Evolutionary conservation across 2,888 invertebrate species (phyloP).

Genomic region (Drosophila lutescens): DNA sequence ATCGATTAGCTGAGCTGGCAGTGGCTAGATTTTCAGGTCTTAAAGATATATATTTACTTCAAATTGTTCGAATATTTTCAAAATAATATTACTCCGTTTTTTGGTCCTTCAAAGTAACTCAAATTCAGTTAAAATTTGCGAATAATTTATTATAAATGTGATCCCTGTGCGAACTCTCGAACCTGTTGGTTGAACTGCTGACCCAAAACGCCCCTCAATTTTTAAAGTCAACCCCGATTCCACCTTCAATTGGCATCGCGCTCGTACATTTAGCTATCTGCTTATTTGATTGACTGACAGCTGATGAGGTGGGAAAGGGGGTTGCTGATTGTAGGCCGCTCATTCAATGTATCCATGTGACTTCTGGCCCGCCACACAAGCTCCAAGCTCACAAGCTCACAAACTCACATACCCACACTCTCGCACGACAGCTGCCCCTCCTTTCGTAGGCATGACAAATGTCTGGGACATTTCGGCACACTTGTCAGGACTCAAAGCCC

Average conservation of each 20-base stretch:
- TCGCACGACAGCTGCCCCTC: constrained; percentile 17
- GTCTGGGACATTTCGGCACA: constrained; percentile 62
- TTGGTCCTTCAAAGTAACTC: too few relatives aligned
- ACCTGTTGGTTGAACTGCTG: constrained; percentile 22
- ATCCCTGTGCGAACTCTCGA: background rate
- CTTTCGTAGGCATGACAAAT: constrained; percentile 61
- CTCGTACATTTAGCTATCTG: constrained; percentile 30
- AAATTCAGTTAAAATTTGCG: background rate
- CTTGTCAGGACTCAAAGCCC: constrained; percentile 47
- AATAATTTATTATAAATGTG: too few relatives aligned
- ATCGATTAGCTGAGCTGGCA: constrained; percentile 10
- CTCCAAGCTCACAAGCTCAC: background rate
- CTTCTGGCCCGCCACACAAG: constrained; percentile 14
- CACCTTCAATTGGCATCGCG: constrained; percentile 1
- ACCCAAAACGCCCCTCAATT: constrained; percentile 3
- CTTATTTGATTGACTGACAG: constrained; percentile 61
- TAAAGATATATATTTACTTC: background rate
- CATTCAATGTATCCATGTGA: constrained; percentile 42
- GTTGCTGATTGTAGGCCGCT: constrained; percentile 29
- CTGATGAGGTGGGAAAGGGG: constrained; percentile 9
- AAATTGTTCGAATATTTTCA: background rate
- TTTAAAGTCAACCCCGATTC: background rate
- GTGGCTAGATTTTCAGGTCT: background rate
- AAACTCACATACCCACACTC: constrained; percentile 3
- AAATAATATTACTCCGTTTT: background rate